Conservation (phyloP, 2,113 vertebrate species). For the Glaucidium brasilianum region DNA sequence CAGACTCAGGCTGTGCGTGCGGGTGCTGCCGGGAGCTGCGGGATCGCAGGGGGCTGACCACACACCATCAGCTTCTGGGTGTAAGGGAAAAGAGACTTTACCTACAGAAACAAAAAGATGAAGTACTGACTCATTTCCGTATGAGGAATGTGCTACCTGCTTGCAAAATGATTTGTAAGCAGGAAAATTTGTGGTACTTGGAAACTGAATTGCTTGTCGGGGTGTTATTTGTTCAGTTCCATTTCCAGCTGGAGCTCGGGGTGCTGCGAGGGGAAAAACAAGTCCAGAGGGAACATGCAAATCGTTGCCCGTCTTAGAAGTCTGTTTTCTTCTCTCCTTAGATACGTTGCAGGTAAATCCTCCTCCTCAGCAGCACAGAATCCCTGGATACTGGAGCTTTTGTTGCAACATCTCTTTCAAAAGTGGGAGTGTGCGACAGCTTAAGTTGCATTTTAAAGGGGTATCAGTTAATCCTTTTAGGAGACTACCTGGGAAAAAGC, state of each 20-base stretch:
- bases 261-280: background rate
- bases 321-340: constrained; percentile 1
- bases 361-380: background rate
- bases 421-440: background rate
- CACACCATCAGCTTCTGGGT: background rate
- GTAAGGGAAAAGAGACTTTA: background rate
- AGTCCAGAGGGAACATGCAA: constrained; percentile 29
- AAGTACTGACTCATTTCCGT: background rate
- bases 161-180: background rate
- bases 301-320: background rate
- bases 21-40: background rate
- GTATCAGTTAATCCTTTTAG: background rate
- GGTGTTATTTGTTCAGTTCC: background rate
- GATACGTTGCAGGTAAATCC: background rate
- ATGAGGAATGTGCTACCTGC: background rate
- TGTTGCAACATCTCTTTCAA: background rate
- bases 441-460: background rate
- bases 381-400: background rate
- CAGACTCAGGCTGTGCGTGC: rapidly evolving
- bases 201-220: background rate
- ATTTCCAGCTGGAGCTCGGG: background rate
- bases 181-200: background rate
- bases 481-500: background rate
- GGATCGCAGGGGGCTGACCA: background rate
- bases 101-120: background rate